Base-by-base conservation (phyloP, 1,140 invertebrate genomes). In the Phocides pigmalion region DNA sequence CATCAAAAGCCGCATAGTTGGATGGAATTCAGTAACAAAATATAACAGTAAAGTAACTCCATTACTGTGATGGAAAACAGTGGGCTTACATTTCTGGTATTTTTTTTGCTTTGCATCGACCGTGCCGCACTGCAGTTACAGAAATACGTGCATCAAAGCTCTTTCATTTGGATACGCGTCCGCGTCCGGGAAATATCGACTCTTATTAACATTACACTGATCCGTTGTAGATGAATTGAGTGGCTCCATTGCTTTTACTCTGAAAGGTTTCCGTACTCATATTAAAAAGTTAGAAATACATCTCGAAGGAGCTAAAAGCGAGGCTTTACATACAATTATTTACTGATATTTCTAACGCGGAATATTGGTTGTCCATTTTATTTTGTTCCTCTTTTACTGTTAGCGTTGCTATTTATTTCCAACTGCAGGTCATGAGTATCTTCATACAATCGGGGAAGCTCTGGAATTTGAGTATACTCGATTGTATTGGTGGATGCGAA, bases 51-150 rank as follows among this genome's bases (percentile, higher is more conserved):
- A 83, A 80, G 72, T 85, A 85, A 86, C 78, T 88, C 81, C 82
- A 88, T 88, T 88, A 88, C 69, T 64, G 71, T 85, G 85, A 87
- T 89, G 84, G 81, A 82, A 87, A 81, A 84, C 79, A 84, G 78
- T 86, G 78, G 72, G 74, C 76, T 76, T 68, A 62, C 76, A 74
- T 80, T 68, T 73, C 71, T 84, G 74, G 70, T 81, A 32, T 32
- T 32, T 28, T 28, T 83, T 79, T 84, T 76, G 25, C 59, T 64
- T 72, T 80, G 72, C 74, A 77, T 72, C 75, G 61, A 68, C 72
- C 73, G 72, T 78, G 80, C 82, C 82, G 86, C 82, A 89, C 53
- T 89, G 86, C 85, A 88, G 84, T 82, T 88, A 84, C 79, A 87
- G 79, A 78, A 82, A 83, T 84, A 87, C 75, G 81, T 85, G 74